Percentiles rank a stretch among this genome's conserved stretches.
Evolutionary conservation across 37 sponge, comb jelly and placozoan species (phyloP).

Genomic region (Bolinopsis microptera): DNA sequence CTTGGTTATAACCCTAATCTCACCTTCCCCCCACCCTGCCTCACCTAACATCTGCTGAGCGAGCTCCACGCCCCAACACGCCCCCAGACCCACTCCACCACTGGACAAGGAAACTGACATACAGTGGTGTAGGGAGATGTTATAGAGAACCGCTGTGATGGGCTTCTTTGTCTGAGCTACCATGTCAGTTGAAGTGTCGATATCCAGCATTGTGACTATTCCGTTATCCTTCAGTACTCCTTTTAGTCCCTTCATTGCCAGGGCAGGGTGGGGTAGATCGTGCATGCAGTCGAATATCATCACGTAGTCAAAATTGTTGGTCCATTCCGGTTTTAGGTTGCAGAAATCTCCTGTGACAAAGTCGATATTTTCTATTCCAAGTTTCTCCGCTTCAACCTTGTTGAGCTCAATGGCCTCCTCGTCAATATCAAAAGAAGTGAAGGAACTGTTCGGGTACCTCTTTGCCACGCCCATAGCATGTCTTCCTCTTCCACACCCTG

Average conservation of each 20-base stretch:
- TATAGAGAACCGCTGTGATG: neutral
- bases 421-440: constrained; percentile 40
- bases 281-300: constrained; percentile 66
- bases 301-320: constrained; percentile 31
- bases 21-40: constrained; percentile 19
- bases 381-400: neutral
- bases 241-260: constrained; percentile 45
- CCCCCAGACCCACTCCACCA: constrained; percentile 17
- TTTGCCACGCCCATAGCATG: neutral
- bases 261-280: constrained; percentile 33
- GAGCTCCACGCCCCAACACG: constrained; percentile 61
- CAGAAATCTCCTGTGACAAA: constrained; percentile 4
- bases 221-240: constrained; percentile 38
- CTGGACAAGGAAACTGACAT: constrained; percentile 50
- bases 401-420: neutral
- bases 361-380: neutral
- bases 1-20: neutral
- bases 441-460: constrained; percentile 6
- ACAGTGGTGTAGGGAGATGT: constrained; percentile 54
- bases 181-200: constrained; percentile 32
- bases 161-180: constrained; percentile 19
- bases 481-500: constrained; percentile 15
- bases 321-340: constrained; percentile 31
- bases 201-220: constrained; percentile 60
- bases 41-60: constrained; percentile 14